Evolutionary conservation across 2,797 vertebrate genomes (phyloP).

Genomic region (Spinibarbus caldwelli): DNA sequence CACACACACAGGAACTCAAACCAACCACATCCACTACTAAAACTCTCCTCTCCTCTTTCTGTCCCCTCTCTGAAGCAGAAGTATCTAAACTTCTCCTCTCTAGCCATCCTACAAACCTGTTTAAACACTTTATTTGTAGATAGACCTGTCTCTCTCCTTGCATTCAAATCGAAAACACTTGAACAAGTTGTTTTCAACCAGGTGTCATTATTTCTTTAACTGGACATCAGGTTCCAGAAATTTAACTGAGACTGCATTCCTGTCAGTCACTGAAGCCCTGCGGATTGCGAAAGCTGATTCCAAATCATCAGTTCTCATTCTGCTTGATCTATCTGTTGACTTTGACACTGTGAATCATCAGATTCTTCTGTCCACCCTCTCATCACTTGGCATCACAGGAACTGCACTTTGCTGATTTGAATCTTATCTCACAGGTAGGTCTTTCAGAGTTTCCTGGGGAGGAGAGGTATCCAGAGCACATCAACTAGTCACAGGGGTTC

Average conservation of each 20-base stretch:
- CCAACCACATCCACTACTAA: background rate
- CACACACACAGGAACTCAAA: background rate
- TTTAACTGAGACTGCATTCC: background rate
- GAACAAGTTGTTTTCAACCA: background rate
- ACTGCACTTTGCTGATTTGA: no score
- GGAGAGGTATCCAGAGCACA: background rate
- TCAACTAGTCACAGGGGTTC: background rate
- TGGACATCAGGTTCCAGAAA: background rate
- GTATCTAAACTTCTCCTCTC: background rate
- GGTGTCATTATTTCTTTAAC: background rate
- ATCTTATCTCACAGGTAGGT: no score
- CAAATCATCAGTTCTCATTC: background rate
- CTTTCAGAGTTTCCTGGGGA: background rate
- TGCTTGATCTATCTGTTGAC: background rate
- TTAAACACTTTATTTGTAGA: background rate
- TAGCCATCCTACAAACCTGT: background rate
- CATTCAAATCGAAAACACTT: background rate
- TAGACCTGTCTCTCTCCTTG: background rate
- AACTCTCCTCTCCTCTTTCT: background rate
- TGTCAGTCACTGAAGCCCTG: background rate
- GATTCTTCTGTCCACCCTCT: background rate
- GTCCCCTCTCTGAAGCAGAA: background rate
- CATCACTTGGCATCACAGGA: no score
- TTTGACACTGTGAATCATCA: background rate
- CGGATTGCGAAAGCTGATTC: background rate